Evolutionary conservation across 2,113 vertebrate genomes (phyloP), one percentile per base, ranked within the genome.

Genomic region (Oncorhynchus tshawytscha): DNA sequence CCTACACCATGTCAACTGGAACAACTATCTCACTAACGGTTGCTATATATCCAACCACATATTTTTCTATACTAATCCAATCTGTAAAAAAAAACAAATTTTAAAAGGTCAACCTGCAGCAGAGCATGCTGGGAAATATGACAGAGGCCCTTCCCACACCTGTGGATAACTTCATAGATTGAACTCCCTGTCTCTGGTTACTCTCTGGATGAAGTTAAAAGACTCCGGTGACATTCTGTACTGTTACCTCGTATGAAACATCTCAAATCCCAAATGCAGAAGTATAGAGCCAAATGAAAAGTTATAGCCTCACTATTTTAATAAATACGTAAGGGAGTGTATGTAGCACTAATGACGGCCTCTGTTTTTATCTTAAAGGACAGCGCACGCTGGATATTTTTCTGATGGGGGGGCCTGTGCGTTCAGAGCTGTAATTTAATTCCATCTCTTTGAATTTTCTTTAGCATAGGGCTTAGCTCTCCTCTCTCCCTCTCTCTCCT

Each of bases 401-500:
- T 25, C 68, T 81, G 31, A 71, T 27, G 54, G 57, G 54, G 57
- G 31, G 59, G n/a, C n/a, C 12, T 24, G 65, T 34, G 60, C 13
- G 75, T 71, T 76, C 70, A 68, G 71, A 24, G 71, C 16, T 15
- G 16, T 85, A 81, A 86, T 86, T 86, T 16, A 87, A 88, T 86
- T 88, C 60, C 27, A 24, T 73, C 73, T 84, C 74, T 83, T 84
- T 87, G 76, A 79, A 74, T 85, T 81, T 82, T 75, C 68, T 73
- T 88, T 81, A 75, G 73, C 57, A 22, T 74, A 22, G 24, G 31
- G 27, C n/a, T 78, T 71, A 73, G 76, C 34, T 78, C 66, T 73
- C 34, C 34, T 7, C 34, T 34, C 34, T 7, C 5, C 0, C 31
- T 6, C 31, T 34, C 0, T 1, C 12, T 9, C 25, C 66, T 1